Percentiles rank a stretch among this genome's conserved stretches.
phyloP scores from a whole-genome alignment of 2,888 invertebrate species.

The Dicyrtoma fusca region DNA sequence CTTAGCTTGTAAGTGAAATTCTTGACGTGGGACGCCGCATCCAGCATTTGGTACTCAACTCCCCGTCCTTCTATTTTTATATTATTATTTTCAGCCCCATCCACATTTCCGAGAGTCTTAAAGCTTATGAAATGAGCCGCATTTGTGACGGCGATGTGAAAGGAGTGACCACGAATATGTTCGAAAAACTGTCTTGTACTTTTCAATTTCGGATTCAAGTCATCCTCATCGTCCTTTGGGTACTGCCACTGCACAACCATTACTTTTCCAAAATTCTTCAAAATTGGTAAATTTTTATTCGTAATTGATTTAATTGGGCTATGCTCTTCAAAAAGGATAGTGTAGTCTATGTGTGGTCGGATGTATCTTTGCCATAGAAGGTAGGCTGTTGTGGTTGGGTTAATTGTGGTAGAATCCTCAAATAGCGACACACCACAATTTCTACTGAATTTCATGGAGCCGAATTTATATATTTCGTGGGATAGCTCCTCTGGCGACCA shows the following conservation, averaged over 20 bases:
- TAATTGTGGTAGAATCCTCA: not conserved
- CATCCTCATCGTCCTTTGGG: too few relatives aligned
- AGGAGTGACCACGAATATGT: not conserved
- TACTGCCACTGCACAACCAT: too few relatives aligned
- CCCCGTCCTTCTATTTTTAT: constrained; percentile 25
- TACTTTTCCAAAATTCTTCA: not conserved
- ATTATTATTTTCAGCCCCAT: not conserved
- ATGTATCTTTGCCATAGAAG: constrained; percentile 31
- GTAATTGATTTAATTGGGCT: not conserved
- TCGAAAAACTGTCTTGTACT: too few relatives aligned
- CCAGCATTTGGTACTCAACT: constrained; percentile 39
- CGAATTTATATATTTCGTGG: not conserved
- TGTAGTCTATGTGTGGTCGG: constrained; percentile 29
- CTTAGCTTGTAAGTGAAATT: constrained; percentile 36
- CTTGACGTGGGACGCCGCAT: not conserved
- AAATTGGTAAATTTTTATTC: not conserved
- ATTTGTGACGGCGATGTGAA: constrained; percentile 31
- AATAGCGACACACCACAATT: constrained; percentile 26
- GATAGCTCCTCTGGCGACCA: too few relatives aligned
- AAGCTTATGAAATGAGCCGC: constrained; percentile 38
- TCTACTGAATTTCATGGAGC: constrained; percentile 13
- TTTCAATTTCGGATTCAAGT: too few relatives aligned
- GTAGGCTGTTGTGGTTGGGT: not conserved
- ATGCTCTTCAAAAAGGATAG: not conserved
- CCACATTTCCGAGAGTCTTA: not conserved